phyloP scores from a whole-genome alignment of 2,888 invertebrate species.

The Metallyticus violacea region DNA sequence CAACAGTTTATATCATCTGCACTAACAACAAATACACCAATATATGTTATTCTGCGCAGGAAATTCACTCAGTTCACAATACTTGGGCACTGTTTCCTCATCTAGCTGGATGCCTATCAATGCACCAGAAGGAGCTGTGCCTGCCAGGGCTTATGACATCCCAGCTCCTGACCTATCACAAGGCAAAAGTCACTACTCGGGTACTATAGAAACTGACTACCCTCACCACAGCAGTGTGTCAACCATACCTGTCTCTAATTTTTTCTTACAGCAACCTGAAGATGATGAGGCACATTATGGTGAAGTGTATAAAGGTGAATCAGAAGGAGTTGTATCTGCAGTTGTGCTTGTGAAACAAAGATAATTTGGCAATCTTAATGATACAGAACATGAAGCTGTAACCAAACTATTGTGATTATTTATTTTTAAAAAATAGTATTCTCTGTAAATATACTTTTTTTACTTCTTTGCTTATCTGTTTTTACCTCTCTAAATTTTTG shows the following conservation, averaged over 20 bases:
- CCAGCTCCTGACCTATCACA: constrained; percentile 29
- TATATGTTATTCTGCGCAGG: background rate
- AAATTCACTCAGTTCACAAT: background rate
- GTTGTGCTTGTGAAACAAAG: constrained; percentile 32
- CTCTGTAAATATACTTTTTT: background rate
- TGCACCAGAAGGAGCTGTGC: constrained; percentile 32
- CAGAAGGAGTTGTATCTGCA: constrained; percentile 32
- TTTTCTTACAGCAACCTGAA: background rate
- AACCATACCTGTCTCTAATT: background rate
- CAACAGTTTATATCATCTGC: no score
- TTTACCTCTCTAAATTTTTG: no score
- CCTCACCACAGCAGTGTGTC: background rate
- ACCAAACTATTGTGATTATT: background rate
- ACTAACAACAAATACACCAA: no score
- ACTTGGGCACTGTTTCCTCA: background rate
- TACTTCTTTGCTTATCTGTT: background rate
- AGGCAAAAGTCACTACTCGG: background rate
- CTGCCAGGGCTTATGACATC: constrained; percentile 30
- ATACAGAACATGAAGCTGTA: background rate
- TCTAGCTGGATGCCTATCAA: constrained; percentile 33
- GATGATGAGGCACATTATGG: background rate
- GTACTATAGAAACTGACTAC: background rate
- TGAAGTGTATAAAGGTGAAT: constrained; percentile 22
- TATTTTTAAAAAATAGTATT: no score
- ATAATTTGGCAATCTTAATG: no score